Percentiles rank a stretch among this genome's conserved stretches.
These are phyloP conservation scores for Rugalucina vietnamica DNA, from an alignment of 2,888 invertebrate species.

Conservation along the genomic window DNA sequence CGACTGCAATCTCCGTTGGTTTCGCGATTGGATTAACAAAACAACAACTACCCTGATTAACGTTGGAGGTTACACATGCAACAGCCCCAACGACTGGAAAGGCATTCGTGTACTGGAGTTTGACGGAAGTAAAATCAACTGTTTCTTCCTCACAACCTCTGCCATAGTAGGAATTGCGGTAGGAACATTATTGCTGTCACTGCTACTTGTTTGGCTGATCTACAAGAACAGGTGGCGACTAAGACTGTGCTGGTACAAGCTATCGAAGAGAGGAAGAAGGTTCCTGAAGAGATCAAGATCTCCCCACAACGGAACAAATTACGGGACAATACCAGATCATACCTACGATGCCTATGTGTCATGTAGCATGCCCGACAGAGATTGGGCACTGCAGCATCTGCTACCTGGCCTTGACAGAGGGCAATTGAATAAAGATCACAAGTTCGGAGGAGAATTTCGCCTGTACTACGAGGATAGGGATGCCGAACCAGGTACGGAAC, in stretches of 20 bases:
- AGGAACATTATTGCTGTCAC: constrained; percentile 38
- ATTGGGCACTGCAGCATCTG: constrained; percentile 66
- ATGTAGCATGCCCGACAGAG: constrained; percentile 61
- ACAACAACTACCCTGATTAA: constrained; percentile 84
- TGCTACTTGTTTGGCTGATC: background rate
- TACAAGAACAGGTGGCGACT: constrained; percentile 63
- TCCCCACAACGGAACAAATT: constrained; percentile 33
- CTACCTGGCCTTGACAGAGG: constrained; percentile 66
- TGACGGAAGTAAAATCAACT: constrained; percentile 67
- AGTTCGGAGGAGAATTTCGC: constrained; percentile 65
- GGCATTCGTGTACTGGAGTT: constrained; percentile 67
- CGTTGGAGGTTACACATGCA: constrained; percentile 61
- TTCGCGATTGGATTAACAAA: constrained; percentile 97
- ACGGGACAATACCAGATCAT: constrained; percentile 42
- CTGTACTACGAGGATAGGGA: constrained; percentile 64
- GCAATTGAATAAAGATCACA: constrained; percentile 16
- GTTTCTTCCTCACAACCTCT: constrained; percentile 60
- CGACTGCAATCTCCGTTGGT: constrained; percentile 94
- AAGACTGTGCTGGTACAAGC: constrained; percentile 42
- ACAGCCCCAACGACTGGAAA: constrained; percentile 65
- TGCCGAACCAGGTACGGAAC: constrained; percentile 45
- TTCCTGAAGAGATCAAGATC: background rate
- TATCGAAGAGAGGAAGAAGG: background rate
- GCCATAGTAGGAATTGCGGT: constrained; percentile 46
- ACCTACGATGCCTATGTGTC: constrained; percentile 66